A percentile compares a stretch with the other conserved stretches of the same genome.
phyloP scores from a whole-genome alignment of 2,888 invertebrate genomes.

The Drosophila suboccidentalis region DNA sequence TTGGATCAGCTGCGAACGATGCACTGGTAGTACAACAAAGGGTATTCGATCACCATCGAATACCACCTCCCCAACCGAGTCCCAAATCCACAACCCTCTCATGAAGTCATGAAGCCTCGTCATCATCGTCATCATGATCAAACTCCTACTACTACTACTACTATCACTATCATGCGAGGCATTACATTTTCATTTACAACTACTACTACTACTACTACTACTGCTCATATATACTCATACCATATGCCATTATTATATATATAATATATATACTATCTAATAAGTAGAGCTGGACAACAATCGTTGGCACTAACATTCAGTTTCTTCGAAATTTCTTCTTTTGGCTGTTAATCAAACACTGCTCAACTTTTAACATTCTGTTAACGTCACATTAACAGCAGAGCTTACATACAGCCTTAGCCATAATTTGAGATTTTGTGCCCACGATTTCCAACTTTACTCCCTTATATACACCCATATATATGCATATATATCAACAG shows the following conservation, averaged over 20 bases:
- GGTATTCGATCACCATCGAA: conserved; percentile 64
- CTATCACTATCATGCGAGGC: conserved; percentile 35
- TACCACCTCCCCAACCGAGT: conserved; percentile 54
- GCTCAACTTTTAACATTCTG: conserved; percentile 1
- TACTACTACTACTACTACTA: conserved; percentile 51
- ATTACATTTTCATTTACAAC: conserved; percentile 22
- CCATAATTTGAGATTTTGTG: not conserved
- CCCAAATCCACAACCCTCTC: conserved; percentile 10
- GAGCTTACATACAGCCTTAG: not conserved
- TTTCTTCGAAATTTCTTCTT: not conserved
- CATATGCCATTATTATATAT: conserved; percentile 39
- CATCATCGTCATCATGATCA: conserved; percentile 28
- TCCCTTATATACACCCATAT: conserved; percentile 36
- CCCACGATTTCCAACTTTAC: conserved; percentile 29
- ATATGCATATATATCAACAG: conserved; percentile 42
- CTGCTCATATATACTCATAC: conserved; percentile 40
- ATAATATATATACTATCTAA: conserved; percentile 39
- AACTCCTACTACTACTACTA: conserved; percentile 19
- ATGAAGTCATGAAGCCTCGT: conserved; percentile 11
- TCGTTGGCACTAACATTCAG: not conserved
- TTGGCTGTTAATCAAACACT: not conserved
- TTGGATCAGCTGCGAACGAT: conserved; percentile 85
- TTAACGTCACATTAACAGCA: conserved; percentile 4
- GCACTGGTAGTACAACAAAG: conserved; percentile 86
- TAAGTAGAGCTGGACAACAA: conserved; percentile 44